phyloP scores from a whole-genome alignment of 2,888 invertebrate species.

The Drosophila antonietae region DNA sequence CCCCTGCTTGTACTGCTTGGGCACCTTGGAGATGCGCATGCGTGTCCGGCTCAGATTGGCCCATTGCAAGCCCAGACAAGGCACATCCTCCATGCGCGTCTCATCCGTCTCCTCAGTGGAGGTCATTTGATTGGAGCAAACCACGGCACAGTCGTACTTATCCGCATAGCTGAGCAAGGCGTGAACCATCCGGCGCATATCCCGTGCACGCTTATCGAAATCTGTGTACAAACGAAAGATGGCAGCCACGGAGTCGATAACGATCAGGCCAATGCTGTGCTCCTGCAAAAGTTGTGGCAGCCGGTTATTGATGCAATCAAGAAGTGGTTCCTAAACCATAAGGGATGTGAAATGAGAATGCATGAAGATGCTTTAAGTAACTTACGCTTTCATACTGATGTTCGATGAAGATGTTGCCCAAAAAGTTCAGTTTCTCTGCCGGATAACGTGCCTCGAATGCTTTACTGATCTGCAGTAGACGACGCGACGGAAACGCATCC shows the following conservation, averaged over 20 bases:
- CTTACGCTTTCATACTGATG: conserved; percentile 86
- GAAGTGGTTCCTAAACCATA: conserved; percentile 85
- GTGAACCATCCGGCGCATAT: conserved; percentile 86
- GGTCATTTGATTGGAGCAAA: conserved; percentile 90
- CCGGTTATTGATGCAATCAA: conserved; percentile 86
- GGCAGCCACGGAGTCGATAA: conserved; percentile 91
- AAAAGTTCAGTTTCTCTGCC: conserved; percentile 83
- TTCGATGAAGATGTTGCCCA: conserved; percentile 88
- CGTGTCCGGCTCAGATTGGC: conserved; percentile 88
- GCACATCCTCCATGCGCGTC: conserved; percentile 81
- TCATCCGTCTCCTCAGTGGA: conserved; percentile 14
- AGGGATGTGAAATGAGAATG: neutral
- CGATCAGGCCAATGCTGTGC: conserved; percentile 87
- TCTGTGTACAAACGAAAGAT: conserved; percentile 87
- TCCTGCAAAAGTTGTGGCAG: conserved; percentile 86
- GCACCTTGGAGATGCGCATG: conserved; percentile 85
- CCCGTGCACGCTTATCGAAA: conserved; percentile 85
- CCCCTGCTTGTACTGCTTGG: conserved; percentile 74
- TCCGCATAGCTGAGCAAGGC: conserved; percentile 86
- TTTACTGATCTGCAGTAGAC: conserved; percentile 87
- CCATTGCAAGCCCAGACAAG: conserved; percentile 89
- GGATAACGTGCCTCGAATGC: conserved; percentile 81
- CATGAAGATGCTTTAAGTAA: neutral
- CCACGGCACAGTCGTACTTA: conserved; percentile 86
- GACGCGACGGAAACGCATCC: conserved; percentile 89